Evolutionary conservation across 2,888 invertebrate species (phyloP).

Genomic region (Dilophus febrilis): DNA sequence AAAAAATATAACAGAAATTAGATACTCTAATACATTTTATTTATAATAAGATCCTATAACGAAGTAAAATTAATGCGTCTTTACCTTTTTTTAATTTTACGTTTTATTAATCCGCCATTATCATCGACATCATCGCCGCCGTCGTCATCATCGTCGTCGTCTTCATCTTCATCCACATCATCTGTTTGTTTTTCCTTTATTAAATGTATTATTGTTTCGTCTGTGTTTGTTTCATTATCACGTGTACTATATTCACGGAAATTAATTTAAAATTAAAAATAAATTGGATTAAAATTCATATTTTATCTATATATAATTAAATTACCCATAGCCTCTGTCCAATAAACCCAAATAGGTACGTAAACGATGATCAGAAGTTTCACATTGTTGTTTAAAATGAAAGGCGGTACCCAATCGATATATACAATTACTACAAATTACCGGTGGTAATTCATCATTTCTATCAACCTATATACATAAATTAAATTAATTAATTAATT

Average conservation of each 20-base stretch:
- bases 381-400: constrained; percentile 44
- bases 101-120: neutral
- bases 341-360: constrained; percentile 38
- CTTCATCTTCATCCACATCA: constrained; percentile 4
- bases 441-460: constrained; percentile 40
- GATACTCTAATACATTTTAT: no score
- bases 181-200: neutral
- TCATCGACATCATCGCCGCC: neutral
- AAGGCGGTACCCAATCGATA: constrained; percentile 43
- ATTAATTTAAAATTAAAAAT: constrained; percentile 1
- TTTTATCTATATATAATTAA: constrained; percentile 22
- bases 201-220: constrained; percentile 18
- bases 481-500: neutral
- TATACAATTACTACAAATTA: constrained; percentile 43
- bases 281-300: constrained; percentile 6
- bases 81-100: constrained; percentile 13
- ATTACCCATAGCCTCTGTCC: constrained; percentile 21
- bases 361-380: constrained; percentile 38
- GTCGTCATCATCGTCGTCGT: neutral
- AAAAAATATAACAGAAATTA: no score
- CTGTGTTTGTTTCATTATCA: constrained; percentile 41
- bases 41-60: no score
- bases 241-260: constrained; percentile 25
- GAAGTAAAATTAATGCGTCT: neutral
- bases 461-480: constrained; percentile 27